Conservation (phyloP, 2,113 vertebrate genomes). For the Corvus hawaiiensis region DNA sequence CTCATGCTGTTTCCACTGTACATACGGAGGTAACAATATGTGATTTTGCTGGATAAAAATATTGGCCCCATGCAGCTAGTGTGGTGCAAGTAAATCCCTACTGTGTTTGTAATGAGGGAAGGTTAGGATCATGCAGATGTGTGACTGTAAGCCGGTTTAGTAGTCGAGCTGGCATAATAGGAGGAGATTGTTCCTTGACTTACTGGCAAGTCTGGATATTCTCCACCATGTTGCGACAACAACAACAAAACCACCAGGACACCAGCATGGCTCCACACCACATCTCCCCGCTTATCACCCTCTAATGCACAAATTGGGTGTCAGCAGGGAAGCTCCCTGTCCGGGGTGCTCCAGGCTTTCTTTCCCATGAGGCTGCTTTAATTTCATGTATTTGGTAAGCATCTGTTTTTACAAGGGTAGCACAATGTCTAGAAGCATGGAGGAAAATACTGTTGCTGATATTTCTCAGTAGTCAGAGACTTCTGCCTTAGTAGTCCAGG, state of each 20-base stretch:
- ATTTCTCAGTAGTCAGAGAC: background rate
- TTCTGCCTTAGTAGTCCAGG: background rate
- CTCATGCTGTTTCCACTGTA: slow-evolving; percentile 72
- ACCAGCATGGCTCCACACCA: background rate
- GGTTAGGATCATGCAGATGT: slow-evolving; percentile 66
- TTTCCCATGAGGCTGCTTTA: slow-evolving; percentile 22
- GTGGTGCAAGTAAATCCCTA: slow-evolving; percentile 68
- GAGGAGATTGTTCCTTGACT: slow-evolving; percentile 70
- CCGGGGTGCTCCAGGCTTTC: background rate
- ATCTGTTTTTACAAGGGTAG: background rate
- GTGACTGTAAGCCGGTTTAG: slow-evolving; percentile 69
- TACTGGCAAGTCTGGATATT: slow-evolving; percentile 61
- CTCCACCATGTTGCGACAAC: background rate
- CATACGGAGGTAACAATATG: slow-evolving; percentile 68
- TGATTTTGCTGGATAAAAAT: slow-evolving; percentile 74
- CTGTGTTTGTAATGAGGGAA: slow-evolving; percentile 68
- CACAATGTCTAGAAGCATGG: background rate
- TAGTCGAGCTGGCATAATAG: slow-evolving; percentile 65
- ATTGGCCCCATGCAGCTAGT: slow-evolving; percentile 61
- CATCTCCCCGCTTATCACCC: slow-evolving; percentile 29
- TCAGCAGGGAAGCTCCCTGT: background rate
- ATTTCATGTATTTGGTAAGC: background rate
- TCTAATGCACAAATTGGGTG: slow-evolving; percentile 48
- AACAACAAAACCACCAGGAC: slow-evolving; percentile 52
- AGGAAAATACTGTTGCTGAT: background rate